A percentile compares a stretch with the other conserved stretches of the same genome.
Evolutionary conservation across 2,888 invertebrate species (phyloP).

Genomic region (Metalampra italica): DNA sequence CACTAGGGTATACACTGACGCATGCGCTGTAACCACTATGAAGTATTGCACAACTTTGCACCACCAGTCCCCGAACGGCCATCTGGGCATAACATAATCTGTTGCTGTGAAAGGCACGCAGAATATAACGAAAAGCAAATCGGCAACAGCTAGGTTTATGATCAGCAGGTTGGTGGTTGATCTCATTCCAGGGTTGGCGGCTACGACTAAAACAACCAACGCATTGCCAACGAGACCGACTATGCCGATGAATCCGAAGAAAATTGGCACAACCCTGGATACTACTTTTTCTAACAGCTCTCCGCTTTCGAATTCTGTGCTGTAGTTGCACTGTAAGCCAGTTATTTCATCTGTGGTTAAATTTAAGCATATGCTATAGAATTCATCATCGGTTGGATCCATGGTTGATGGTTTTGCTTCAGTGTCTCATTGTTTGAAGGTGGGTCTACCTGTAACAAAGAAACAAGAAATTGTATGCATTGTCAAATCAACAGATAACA

Average conservation of each 20-base stretch:
- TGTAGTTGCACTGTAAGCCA: constrained; percentile 57
- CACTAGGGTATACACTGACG: constrained; percentile 95
- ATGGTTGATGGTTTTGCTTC: constrained; percentile 31
- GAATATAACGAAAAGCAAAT: constrained; percentile 93
- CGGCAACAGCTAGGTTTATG: constrained; percentile 93
- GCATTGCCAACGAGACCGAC: constrained; percentile 94
- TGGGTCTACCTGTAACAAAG: constrained; percentile 4
- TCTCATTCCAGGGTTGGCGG: constrained; percentile 93
- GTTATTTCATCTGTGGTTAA: constrained; percentile 58
- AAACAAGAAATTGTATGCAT: background rate
- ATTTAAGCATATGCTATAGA: constrained; percentile 64
- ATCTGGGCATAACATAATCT: constrained; percentile 90
- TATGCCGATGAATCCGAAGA: constrained; percentile 91
- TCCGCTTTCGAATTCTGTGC: constrained; percentile 65
- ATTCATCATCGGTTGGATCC: constrained; percentile 67
- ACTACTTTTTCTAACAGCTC: constrained; percentile 82
- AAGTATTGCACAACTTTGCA: constrained; percentile 95
- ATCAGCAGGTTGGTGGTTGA: constrained; percentile 95
- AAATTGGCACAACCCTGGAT: constrained; percentile 85
- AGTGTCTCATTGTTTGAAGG: constrained; percentile 28
- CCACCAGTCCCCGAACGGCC: constrained; percentile 95
- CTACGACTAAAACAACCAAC: constrained; percentile 92
- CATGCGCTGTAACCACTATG: constrained; percentile 94
- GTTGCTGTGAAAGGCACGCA: constrained; percentile 97
- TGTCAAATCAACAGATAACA: background rate